Base-by-base conservation (phyloP, 2,113 vertebrate genomes). In the Neofelis nebulosa region DNA sequence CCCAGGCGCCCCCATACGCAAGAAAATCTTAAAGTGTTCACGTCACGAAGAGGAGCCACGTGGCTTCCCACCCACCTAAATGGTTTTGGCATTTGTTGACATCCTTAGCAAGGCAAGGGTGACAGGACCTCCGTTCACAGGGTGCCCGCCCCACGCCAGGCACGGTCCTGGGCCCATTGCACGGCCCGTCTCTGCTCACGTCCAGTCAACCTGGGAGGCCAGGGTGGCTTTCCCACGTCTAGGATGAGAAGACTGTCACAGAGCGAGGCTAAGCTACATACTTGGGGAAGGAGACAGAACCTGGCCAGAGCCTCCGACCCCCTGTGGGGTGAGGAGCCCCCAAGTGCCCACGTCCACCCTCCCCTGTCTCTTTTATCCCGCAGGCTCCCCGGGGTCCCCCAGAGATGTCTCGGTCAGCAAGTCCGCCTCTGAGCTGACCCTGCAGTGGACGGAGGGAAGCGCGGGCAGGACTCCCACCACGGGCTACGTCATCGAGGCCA, bases 331-430 rank as follows among this genome's bases (percentile, higher is more conserved):
- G 50, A 66, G 36, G n/a, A 38, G 8, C 50, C 6, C 93, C 74
- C 38, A 9, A 81, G 81, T 14, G 76, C 95, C 78, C 50, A 7
- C 3, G 1, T 9, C 36, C 3, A 3, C 3, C 94, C 65, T n/a
- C 38, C 89, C 1, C 74, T 81, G 8, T 80, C 6, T 0, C 65
- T 82, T 97, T 90, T 12, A 11, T 33, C 73, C 76, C 45, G 2
- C 98, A 99, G 99, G 99, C 19, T 99, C 99, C 86, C 99, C 99
- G 0, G 99, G 99, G 7, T 98, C 99, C 1, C 99, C 99, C 4
- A 96, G 98, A 97, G 99, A 99, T 71, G 98, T 99, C 96, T 97
- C 99, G 65, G 99, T 99, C 98, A 99, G 99, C 97, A 99, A 99
- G 98, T 99, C 99, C 4, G 91, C 99, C 89, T 99, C 99, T 4